Evolutionary conservation across 2,888 invertebrate genomes (phyloP), one percentile per base, ranked within the genome.

Genomic region (Mythimna lalbum): DNA sequence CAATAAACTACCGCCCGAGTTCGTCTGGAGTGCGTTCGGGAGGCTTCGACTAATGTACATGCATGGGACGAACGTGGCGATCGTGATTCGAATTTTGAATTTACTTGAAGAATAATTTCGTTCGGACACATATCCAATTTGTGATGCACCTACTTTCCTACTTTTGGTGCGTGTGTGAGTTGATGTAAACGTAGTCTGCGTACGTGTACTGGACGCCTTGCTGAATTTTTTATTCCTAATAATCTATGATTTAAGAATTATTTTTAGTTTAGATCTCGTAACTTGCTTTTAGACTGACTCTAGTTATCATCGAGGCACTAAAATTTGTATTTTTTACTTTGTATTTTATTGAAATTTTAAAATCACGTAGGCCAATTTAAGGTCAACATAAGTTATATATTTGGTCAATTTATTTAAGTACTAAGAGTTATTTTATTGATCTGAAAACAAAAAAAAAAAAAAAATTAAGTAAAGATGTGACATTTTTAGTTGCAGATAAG

Each of bases 11-110:
- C 50, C 53, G 14, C 31, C 60, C 63, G 55, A 66, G 47, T 63
- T 63, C 86, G 86, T 84, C 80, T 84, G 74, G 71, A 81, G 78
- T 81, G 82, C 82, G 83, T 82, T 81, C 78, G 79, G 76, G 76
- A 81, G 70, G 73, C 81, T 61, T 80, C 73, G 84, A 66, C 71
- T 76, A 86, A 87, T 86, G 86, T 85, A 85, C 43, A 19, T 82
- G 76, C 73, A 80, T 79, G 84, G 69, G 83, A 86, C 86, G 86
- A 87, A 86, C 86, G 85, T 88, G 84, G 83, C 78, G 87, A 75
- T 74, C 84, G 83, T 90, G 89, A 91, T 90, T 88, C 77, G 89
- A 88, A 89, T 89, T 87, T 87, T 64, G 72, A 86, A 84, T 86
- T 86, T 80, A 83, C 83, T 88, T 81, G 78, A 83, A 86, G 88